phyloP scores from a whole-genome alignment of 2,797 vertebrate species.

The Pangasius macronema region DNA sequence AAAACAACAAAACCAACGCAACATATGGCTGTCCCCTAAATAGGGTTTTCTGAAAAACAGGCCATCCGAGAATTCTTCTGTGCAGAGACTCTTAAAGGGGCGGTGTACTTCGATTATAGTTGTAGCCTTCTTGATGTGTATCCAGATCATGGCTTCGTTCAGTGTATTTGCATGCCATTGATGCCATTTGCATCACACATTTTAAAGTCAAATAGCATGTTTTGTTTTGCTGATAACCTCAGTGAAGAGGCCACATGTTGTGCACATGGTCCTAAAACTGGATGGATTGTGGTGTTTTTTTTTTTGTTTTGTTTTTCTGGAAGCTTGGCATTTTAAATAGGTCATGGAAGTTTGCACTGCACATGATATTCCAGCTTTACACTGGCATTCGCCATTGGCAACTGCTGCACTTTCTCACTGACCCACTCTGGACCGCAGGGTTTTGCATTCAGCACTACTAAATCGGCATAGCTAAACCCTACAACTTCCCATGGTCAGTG shows the following conservation, averaged over 20 bases:
- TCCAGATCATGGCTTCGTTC: background rate
- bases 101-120: background rate
- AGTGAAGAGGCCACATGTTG: background rate
- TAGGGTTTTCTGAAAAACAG: background rate
- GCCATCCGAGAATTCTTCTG: conserved; percentile 12
- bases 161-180: conserved; percentile 8
- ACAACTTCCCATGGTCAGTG: background rate
- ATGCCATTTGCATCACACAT: background rate
- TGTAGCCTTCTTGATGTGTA: background rate
- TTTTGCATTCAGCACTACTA: background rate
- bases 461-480: background rate
- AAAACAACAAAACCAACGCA: background rate
- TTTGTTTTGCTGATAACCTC: background rate
- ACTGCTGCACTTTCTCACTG: conserved; percentile 17
- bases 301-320: background rate
- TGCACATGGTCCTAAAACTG: background rate
- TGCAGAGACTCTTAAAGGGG: conserved; percentile 12
- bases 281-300: background rate
- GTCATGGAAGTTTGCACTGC: conserved; percentile 27
- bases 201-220: conserved; percentile 24
- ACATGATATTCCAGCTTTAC: conserved; percentile 33
- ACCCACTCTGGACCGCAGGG: background rate
- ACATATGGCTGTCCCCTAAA: background rate
- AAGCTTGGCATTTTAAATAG: conserved; percentile 22
- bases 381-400: conserved; percentile 30